Evolutionary conservation across 2,113 vertebrate species (phyloP).

Genomic region (Pipa parva): DNA sequence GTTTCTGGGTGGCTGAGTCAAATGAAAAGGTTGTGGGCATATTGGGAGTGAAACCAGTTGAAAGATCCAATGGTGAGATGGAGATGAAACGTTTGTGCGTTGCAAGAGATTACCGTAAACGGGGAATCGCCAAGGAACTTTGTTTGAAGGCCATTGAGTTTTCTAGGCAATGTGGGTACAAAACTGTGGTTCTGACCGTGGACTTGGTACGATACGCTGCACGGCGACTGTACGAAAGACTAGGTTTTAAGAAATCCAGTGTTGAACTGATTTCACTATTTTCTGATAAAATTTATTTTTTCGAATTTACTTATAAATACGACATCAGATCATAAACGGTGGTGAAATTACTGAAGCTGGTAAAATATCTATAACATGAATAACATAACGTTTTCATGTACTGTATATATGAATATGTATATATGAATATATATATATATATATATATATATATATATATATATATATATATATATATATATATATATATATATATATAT

Average conservation of each 20-base stretch:
- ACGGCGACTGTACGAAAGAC: constrained; percentile 1
- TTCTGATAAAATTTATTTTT: neutral
- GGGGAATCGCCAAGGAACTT: constrained; percentile 41
- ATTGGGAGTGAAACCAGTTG: neutral
- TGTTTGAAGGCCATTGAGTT: constrained; percentile 45
- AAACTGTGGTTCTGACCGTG: constrained; percentile 2
- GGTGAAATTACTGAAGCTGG: too few species aligned
- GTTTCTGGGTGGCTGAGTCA: constrained; percentile 52
- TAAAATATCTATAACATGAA: too few species aligned
- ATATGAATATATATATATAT: too few species aligned
- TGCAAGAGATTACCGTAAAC: neutral
- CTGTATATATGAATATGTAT: too few species aligned
- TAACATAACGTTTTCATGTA: too few species aligned
- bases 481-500: too few species aligned
- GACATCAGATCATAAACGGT: neutral
- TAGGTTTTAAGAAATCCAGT: constrained; percentile 38
- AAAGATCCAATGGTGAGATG: neutral
- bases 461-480: too few species aligned
- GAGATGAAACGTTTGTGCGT: constrained; percentile 32
- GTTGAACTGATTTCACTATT: too few species aligned
- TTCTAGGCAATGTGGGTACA: constrained; percentile 26
- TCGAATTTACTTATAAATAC: constrained; percentile 4
- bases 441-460: too few species aligned
- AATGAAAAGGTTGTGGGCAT: constrained; percentile 45
- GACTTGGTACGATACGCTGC: neutral